A percentile compares a stretch with the other conserved stretches of the same genome.
phyloP scores from a whole-genome alignment of 2,797 vertebrate species.

The Amblyraja radiata region DNA sequence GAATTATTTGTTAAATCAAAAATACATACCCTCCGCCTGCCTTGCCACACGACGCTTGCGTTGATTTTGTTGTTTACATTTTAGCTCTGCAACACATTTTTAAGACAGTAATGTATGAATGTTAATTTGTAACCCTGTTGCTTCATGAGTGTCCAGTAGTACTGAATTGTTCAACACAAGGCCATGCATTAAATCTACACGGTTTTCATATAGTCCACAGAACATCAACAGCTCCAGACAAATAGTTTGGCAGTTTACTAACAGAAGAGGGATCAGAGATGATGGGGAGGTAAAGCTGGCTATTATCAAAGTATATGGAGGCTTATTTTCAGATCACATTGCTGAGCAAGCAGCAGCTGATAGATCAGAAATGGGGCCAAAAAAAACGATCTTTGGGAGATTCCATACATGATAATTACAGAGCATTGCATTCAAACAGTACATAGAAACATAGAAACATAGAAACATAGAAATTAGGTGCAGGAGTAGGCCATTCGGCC shows the following conservation, averaged over 20 bases:
- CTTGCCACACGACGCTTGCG: slow-evolving; percentile 54
- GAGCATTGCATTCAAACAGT: neutral
- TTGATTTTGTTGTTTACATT: slow-evolving; percentile 45
- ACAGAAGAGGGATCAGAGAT: too few species aligned
- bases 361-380: too few species aligned
- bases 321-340: too few species aligned
- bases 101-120: neutral
- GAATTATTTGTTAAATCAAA: neutral
- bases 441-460: too few species aligned
- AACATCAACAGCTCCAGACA: too few species aligned
- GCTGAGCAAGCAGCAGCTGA: too few species aligned
- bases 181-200: neutral
- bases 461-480: too few species aligned
- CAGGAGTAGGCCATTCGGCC: too few species aligned
- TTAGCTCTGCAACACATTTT: slow-evolving; percentile 43
- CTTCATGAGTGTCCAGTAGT: neutral
- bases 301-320: too few species aligned
- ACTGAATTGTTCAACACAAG: neutral
- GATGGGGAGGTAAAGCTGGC: too few species aligned
- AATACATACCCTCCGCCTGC: slow-evolving; percentile 56
- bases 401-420: neutral
- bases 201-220: neutral
- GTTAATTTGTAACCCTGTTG: neutral
- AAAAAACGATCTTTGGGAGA: too few species aligned
- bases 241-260: too few species aligned